phyloP scores from a whole-genome alignment of 2,113 vertebrate genomes.

The Tachysurus vachellii region DNA sequence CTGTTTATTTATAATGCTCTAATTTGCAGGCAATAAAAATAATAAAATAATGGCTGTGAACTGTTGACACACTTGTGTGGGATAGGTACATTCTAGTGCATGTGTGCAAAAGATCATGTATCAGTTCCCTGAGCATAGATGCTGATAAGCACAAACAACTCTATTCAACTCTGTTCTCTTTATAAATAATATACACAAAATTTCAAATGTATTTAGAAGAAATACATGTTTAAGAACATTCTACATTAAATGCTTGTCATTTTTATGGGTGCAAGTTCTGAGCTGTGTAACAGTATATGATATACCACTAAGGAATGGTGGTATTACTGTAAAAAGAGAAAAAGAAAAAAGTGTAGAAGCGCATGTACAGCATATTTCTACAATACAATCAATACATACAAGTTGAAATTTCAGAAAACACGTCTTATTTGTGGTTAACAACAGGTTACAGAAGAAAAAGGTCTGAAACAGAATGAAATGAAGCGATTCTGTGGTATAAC shows the following conservation, averaged over 20 bases:
- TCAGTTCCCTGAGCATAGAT: not conserved
- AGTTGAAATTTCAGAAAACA: no score
- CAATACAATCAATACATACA: no score
- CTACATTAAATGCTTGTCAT: not conserved
- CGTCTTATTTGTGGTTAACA: no score
- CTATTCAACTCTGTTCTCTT: not conserved
- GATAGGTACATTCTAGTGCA: not conserved
- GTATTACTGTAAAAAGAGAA: not conserved
- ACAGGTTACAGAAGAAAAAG: no score
- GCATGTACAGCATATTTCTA: no score
- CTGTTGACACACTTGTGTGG: not conserved
- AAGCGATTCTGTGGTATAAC: no score
- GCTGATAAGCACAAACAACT: not conserved
- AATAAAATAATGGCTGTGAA: not conserved
- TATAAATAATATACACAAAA: not conserved
- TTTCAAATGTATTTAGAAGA: not conserved
- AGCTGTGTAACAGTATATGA: not conserved
- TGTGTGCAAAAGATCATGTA: not conserved
- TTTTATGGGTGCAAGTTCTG: not conserved
- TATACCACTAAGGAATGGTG: not conserved
- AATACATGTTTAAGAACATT: not conserved
- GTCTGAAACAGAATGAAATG: no score
- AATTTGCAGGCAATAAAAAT: not conserved
- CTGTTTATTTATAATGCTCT: not conserved
- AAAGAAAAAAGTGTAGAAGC: no score